Conservation (phyloP, 1,140 invertebrate genomes). For the Aphelinus atriplicis region DNA sequence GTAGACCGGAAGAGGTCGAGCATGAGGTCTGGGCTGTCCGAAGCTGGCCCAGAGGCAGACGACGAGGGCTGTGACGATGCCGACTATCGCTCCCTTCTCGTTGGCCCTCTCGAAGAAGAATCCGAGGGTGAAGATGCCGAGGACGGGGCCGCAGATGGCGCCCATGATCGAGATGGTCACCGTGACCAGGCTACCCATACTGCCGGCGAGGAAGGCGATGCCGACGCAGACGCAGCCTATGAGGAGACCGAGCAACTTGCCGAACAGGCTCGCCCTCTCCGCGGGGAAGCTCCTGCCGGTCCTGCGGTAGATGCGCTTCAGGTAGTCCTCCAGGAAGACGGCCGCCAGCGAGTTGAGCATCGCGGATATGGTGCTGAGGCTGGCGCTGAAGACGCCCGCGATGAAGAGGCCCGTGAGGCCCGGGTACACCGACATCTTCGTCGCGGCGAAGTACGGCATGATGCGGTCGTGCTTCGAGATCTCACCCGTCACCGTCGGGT, state of each 20-base stretch:
- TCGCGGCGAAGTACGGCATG: conserved; percentile 74
- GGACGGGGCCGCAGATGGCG: conserved; percentile 79
- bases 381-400: conserved; percentile 74
- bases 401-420: conserved; percentile 74
- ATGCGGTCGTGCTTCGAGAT: conserved; percentile 63
- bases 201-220: conserved; percentile 77
- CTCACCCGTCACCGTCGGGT: conserved; percentile 72
- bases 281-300: conserved; percentile 48
- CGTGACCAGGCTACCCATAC: conserved; percentile 78
- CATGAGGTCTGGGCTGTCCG: conserved; percentile 76
- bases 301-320: conserved; percentile 64
- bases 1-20: conserved; percentile 68
- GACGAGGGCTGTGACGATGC: conserved; percentile 73
- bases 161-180: conserved; percentile 79
- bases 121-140: conserved; percentile 82
- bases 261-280: conserved; percentile 59
- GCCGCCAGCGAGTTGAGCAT: conserved; percentile 87
- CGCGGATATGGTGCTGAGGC: conserved; percentile 87
- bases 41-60: conserved; percentile 86
- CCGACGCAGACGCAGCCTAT: conserved; percentile 77
- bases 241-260: conserved; percentile 72
- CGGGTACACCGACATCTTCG: conserved; percentile 73
- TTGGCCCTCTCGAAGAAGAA: conserved; percentile 77
- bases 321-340: conserved; percentile 85
- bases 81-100: conserved; percentile 77